phyloP scores from a whole-genome alignment of 2,113 vertebrate species.

The Cacatua alba region DNA sequence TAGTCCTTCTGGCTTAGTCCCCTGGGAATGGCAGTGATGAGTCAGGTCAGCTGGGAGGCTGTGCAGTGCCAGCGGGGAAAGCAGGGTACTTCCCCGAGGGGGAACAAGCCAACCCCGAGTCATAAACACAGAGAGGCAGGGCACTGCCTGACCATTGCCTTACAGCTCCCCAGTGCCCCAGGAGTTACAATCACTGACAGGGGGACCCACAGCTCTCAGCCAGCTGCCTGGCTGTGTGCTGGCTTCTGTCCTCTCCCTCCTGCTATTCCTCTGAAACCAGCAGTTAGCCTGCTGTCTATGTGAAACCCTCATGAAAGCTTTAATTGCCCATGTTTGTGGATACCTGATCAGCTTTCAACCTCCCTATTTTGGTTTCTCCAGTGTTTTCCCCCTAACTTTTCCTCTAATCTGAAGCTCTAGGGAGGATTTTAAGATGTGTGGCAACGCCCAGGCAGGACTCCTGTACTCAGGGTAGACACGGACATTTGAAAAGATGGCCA shows the following conservation, averaged over 20 bases:
- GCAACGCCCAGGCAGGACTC: not conserved
- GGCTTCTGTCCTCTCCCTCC: not conserved
- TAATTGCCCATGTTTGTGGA: not conserved
- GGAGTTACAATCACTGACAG: rapidly evolving
- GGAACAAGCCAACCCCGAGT: not conserved
- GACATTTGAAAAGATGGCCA: not conserved
- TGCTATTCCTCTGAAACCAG: not conserved
- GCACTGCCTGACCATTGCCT: not conserved
- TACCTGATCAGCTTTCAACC: not conserved
- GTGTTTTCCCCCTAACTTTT: not conserved
- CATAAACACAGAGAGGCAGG: not conserved
- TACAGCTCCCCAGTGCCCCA: not conserved
- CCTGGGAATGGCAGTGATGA: not conserved
- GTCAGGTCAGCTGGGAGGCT: not conserved
- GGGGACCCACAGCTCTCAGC: not conserved
- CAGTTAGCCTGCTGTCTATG: not conserved
- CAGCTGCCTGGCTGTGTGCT: not conserved
- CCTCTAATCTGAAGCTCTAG: not conserved
- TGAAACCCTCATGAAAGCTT: not conserved
- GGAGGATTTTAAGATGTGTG: not conserved
- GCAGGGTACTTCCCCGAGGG: not conserved
- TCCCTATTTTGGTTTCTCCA: not conserved
- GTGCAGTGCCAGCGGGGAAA: not conserved
- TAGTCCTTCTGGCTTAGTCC: not conserved
- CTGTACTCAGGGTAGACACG: not conserved